These are phyloP conservation scores for Pherbina coryleti DNA, from an alignment of 2,888 invertebrate genomes.

Conservation along the genomic window DNA sequence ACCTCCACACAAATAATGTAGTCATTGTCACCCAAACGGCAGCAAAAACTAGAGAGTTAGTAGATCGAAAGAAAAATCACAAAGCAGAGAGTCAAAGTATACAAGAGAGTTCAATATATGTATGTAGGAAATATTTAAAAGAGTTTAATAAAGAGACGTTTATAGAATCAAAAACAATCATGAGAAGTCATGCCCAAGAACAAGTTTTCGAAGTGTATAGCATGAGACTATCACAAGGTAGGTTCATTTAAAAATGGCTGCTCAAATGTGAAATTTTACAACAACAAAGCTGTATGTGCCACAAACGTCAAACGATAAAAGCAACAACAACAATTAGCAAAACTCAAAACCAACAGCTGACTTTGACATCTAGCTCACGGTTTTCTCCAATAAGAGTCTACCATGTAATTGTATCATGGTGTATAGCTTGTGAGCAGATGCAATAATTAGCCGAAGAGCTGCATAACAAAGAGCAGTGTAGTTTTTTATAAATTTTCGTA, in stretches of 20 bases:
- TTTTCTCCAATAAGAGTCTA: too few species aligned
- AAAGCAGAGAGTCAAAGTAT: background rate
- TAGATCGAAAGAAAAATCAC: background rate
- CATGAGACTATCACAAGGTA: too few species aligned
- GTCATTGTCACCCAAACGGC: slow-evolving; percentile 23
- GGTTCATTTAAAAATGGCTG: too few species aligned
- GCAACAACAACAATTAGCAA: too few species aligned
- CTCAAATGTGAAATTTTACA: too few species aligned
- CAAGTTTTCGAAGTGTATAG: too few species aligned
- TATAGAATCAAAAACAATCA: background rate
- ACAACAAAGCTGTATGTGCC: too few species aligned
- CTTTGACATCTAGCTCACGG: too few species aligned
- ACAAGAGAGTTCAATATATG: background rate
- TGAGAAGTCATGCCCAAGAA: background rate
- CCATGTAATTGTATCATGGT: too few species aligned
- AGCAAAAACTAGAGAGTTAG: slow-evolving; percentile 4
- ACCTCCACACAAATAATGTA: slow-evolving; percentile 16
- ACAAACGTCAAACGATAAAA: too few species aligned
- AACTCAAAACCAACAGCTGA: too few species aligned
- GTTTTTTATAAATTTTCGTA: background rate
- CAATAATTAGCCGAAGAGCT: background rate
- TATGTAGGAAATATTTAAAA: background rate
- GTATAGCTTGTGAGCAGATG: too few species aligned
- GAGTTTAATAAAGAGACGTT: background rate
- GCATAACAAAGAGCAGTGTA: background rate